Percentiles rank a stretch among this genome's conserved stretches.
phyloP scores from a whole-genome alignment of 2,888 invertebrate species.

The Mongoloraphidia duomilia region DNA sequence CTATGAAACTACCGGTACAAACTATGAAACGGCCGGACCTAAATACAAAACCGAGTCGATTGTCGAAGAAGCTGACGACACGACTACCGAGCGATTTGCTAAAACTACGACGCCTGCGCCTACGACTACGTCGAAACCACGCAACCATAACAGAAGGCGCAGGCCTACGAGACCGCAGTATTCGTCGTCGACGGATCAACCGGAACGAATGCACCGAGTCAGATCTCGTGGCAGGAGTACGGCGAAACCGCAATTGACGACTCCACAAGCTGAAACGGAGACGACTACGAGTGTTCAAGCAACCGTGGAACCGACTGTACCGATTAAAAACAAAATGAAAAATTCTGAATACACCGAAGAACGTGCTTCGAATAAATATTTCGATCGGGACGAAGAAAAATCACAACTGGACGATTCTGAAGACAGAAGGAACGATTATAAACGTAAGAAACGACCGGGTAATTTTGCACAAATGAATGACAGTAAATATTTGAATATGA shows the following conservation, averaged over 20 bases:
- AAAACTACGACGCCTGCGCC: conserved; percentile 14
- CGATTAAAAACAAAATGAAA: conserved; percentile 19
- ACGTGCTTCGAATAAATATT: too few relatives aligned
- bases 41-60: conserved; percentile 7
- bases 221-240: too few relatives aligned
- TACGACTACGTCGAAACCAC: conserved; percentile 6
- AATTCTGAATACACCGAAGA: too few relatives aligned
- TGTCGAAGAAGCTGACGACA: conserved; percentile 13
- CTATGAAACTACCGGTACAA: too few relatives aligned
- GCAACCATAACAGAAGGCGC: not conserved
- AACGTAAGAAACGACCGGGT: too few relatives aligned
- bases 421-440: too few relatives aligned
- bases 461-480: too few relatives aligned
- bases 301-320: conserved; percentile 32
- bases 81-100: conserved; percentile 14
- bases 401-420: too few relatives aligned
- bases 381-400: too few relatives aligned
- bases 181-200: not conserved
- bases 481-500: too few relatives aligned
- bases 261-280: conserved; percentile 32
- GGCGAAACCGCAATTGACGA: conserved; percentile 27
- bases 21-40: too few relatives aligned
- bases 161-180: conserved; percentile 1
- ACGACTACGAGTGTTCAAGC: conserved; percentile 34
- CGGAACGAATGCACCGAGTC: not conserved